Evolutionary conservation across 2,797 vertebrate genomes (phyloP).

Genomic region (Phataginus tricuspis): DNA sequence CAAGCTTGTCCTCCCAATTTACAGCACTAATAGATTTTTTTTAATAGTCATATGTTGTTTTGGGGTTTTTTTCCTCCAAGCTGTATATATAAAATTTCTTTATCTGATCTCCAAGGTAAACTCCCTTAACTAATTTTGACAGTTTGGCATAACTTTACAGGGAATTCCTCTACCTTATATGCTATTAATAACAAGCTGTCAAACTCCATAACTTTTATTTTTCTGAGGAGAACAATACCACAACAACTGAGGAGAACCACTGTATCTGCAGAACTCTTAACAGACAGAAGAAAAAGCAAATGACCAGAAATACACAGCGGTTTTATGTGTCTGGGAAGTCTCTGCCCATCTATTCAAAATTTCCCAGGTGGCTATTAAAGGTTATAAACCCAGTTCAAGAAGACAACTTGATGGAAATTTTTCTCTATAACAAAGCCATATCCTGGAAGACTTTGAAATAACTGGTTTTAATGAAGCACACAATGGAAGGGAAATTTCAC

Average conservation of each 20-base stretch:
- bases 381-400: neutral
- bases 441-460: neutral
- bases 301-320: neutral
- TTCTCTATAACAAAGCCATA: neutral
- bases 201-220: slow-evolving; percentile 1
- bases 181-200: slow-evolving; percentile 34
- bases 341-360: neutral
- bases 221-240: neutral
- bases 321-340: neutral
- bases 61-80: neutral
- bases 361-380: neutral
- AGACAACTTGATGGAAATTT: neutral
- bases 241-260: slow-evolving; percentile 1
- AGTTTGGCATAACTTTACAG: slow-evolving; percentile 39
- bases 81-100: slow-evolving; percentile 15
- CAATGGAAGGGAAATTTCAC: slow-evolving; percentile 14
- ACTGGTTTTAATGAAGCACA: neutral
- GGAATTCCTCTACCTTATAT: slow-evolving; percentile 21
- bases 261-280: neutral
- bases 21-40: neutral
- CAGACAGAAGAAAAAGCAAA: neutral
- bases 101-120: neutral
- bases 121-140: slow-evolving; percentile 23
- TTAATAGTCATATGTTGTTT: slow-evolving; percentile 22
- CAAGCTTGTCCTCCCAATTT: neutral